Base-by-base conservation (phyloP, 2,797 vertebrate species). In the Siniperca undulata region DNA sequence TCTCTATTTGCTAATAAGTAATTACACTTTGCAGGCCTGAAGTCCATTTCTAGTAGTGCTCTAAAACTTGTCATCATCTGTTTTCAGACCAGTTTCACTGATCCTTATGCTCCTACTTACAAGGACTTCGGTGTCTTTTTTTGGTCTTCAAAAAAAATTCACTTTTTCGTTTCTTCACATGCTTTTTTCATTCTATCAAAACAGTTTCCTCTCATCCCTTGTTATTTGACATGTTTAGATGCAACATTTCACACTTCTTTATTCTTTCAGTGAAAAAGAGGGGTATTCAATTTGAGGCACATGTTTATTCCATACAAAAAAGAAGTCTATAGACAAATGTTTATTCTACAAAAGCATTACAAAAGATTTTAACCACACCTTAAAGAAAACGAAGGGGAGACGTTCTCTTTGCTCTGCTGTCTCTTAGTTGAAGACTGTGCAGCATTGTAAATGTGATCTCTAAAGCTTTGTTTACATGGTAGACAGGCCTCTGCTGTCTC, bases 381-480 rank as follows among this genome's bases (percentile, higher is more conserved):
- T 82, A 24, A 78, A 81, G 61, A 70, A 73, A 76, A 78, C 6
- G 3, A 70, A 73, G 36, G 34, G 46, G 66, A 36, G 24, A 8
- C 70, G 62, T 84, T 82, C 42, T 64, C 67, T 73, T 80, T 80
- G 46, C 74, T 65, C 38, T 14, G 46, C 74, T 30, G 52, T 76
- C 58, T 81, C 38, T 80, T 71, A 19, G 40, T 77, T 86, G 70
- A 53, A 86, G 83, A 89, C 90, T 83, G 83, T 81, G 82, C 79
- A 36, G 68, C 66, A 73, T 92, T 93, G 81, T 92, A 74, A 90
- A 88, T 82, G 88, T 19, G 46, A 86, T 89, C 88, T 93, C 89
- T 93, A 89, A 93, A 92, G 92, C 91, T 91, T 91, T 93, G 91
- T 94, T 94, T 93, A 93, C 94, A 93, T 86, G 88, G 89, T 88